A percentile compares a stretch with the other conserved stretches of the same genome.
These are phyloP conservation scores for Pterophyllum scalare DNA, from an alignment of 2,113 vertebrate species.

Conservation along the genomic window DNA sequence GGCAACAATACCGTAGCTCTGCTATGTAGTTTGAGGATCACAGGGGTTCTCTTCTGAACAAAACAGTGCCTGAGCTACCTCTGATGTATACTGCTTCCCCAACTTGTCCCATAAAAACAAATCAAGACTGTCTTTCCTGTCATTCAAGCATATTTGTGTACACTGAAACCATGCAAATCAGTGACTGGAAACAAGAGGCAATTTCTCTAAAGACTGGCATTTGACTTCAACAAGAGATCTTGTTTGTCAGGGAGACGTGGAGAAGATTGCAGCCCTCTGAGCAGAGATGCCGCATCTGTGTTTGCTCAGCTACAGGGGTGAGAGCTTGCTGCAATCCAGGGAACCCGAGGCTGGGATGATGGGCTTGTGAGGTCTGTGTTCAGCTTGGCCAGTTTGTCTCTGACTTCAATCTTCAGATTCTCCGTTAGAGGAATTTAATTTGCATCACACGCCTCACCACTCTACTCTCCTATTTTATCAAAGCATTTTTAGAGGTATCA, in stretches of 20 bases:
- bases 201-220: conserved; percentile 46
- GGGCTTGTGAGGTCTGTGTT: conserved; percentile 71
- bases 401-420: conserved; percentile 71
- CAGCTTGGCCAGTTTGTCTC: conserved; percentile 66
- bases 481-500: conserved; percentile 62
- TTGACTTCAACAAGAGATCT: conserved; percentile 36
- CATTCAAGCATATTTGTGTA: conserved; percentile 28
- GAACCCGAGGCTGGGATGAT: conserved; percentile 59
- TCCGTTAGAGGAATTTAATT: conserved; percentile 76
- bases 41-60: conserved; percentile 18
- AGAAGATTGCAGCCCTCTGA: conserved; percentile 33
- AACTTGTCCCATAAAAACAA: conserved; percentile 17
- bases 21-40: conserved; percentile 30
- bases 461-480: conserved; percentile 63
- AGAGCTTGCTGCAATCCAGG: conserved; percentile 47
- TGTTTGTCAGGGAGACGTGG: conserved; percentile 40
- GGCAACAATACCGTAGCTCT: conserved; percentile 18
- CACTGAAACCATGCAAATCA: conserved; percentile 38
- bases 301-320: conserved; percentile 42
- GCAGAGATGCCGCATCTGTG: conserved; percentile 63
- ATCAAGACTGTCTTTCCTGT: conserved; percentile 30
- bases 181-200: conserved; percentile 39
- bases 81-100: conserved; percentile 11
- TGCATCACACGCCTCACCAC: conserved; percentile 72
- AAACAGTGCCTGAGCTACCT: conserved; percentile 14